Evolutionary conservation across 2,113 vertebrate genomes (phyloP).

Genomic region (Acrocephalus kingi): DNA sequence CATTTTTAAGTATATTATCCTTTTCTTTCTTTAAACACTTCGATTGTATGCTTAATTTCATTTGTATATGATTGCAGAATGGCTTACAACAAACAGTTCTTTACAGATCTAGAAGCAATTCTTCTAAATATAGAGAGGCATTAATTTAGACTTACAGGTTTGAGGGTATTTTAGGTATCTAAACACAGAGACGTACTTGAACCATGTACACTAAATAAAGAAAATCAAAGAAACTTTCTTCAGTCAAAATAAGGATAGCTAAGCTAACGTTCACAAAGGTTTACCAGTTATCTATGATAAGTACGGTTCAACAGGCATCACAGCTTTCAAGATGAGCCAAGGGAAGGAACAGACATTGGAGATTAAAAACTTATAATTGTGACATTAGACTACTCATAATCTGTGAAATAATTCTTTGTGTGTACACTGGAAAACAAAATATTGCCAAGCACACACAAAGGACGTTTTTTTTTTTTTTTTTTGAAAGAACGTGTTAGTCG

Average conservation of each 20-base stretch:
- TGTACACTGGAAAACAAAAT: not conserved
- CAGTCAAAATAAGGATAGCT: not conserved
- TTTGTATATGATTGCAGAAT: not conserved
- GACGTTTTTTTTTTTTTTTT: not conserved
- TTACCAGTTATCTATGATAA: not conserved
- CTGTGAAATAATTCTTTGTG: not conserved
- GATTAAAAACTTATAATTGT: not conserved
- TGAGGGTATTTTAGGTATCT: not conserved
- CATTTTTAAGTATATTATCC: not conserved
- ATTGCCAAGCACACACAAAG: not conserved
- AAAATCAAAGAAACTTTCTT: not conserved
- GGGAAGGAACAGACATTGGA: not conserved
- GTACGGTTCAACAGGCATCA: not conserved
- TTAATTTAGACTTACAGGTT: not conserved
- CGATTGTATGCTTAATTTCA: not conserved
- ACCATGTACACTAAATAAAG: not conserved
- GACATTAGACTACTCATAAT: not conserved
- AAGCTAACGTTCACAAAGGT: not conserved
- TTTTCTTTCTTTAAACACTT: not conserved
- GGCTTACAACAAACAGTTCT: not conserved
- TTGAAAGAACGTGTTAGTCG: not conserved
- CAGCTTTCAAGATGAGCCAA: not conserved
- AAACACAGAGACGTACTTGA: not conserved
- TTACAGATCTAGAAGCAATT: not conserved
- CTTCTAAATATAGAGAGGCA: not conserved